These are phyloP conservation scores for Drosophila parthenogenetica DNA, from an alignment of 2,888 invertebrate species.

Conservation along the genomic window DNA sequence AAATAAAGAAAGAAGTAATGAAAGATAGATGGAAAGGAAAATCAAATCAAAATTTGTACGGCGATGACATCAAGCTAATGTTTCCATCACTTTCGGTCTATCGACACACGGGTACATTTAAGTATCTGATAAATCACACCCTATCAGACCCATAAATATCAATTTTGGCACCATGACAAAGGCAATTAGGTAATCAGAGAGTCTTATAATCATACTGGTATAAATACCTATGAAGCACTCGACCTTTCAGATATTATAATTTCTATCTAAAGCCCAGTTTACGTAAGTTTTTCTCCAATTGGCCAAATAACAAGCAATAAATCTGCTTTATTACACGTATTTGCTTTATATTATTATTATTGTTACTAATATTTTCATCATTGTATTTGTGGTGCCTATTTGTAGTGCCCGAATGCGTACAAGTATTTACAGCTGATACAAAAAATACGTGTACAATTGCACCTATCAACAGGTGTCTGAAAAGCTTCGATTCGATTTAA, in stretches of 20 bases:
- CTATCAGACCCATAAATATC: conserved; percentile 57
- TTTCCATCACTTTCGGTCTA: conserved; percentile 30
- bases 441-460: conserved; percentile 14
- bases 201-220: not conserved
- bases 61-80: conserved; percentile 66
- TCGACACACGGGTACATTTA: conserved; percentile 2
- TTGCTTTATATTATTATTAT: conserved; percentile 11
- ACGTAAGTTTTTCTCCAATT: conserved; percentile 11
- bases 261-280: conserved; percentile 10
- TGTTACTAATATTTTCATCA: conserved; percentile 7
- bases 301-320: conserved; percentile 23
- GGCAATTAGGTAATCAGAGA: conserved; percentile 54
- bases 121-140: conserved; percentile 52
- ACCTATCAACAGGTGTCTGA: conserved; percentile 56
- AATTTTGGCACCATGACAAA: conserved; percentile 52
- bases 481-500: conserved; percentile 52
- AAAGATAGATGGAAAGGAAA: conserved; percentile 34
- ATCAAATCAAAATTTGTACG: conserved; percentile 37
- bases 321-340: conserved; percentile 27
- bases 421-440: conserved; percentile 21
- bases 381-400: not conserved
- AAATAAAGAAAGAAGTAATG: conserved; percentile 24
- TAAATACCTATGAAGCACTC: conserved; percentile 46
- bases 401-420: conserved; percentile 15
- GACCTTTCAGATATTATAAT: conserved; percentile 10